Base-by-base conservation (phyloP, 1,140 invertebrate genomes). In the Planococcus citri region DNA sequence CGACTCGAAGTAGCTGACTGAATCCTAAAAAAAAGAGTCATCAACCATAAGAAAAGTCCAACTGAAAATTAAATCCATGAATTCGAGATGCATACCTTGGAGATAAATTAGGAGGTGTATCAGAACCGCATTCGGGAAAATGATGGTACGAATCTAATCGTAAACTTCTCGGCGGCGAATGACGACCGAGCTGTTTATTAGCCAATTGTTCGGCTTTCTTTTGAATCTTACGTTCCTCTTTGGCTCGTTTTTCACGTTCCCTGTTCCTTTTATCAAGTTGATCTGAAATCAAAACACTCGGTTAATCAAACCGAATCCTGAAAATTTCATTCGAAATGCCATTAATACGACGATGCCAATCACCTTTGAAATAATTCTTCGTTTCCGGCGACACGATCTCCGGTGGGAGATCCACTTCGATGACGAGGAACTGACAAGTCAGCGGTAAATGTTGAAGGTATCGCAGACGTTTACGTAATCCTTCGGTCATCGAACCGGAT, bases 371-470 rank as follows among this genome's bases (percentile, higher is more conserved):
- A 70, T 78, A 75, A 41, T 81, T 75, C 8, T 90, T 74, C 38
- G 88, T 86, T 71, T 84, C 83, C 60, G 83, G 74, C 10, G 86
- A 87, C 0, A 97, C 81, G 25, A 87, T 76, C 2, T 90, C 89
- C 60, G 85, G 83, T 73, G 83, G 80, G 10, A 97, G 79, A 71
- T 90, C 83, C 38, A 97, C 83, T 79, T 98, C 95, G 21, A 90
- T 90, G 25, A 96, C 83, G 76, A 93, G 89, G 79, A 95, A 95
- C 71, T 89, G 87, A 75, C 92, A 92, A 72, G 91, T 90, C 0
- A 96, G 78, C 1, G 95, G 94, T 72, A 98, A 81, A 79, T 97
- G 94, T 70, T 86, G 86, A 21, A 97, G 80, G 75, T 92, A 96
- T 27, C 90, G 84, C 74, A 94, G 79, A 67, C 91, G 82, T 72